Evolutionary conservation across 2,888 invertebrate species (phyloP).

Genomic region (Andrena flavipes): DNA sequence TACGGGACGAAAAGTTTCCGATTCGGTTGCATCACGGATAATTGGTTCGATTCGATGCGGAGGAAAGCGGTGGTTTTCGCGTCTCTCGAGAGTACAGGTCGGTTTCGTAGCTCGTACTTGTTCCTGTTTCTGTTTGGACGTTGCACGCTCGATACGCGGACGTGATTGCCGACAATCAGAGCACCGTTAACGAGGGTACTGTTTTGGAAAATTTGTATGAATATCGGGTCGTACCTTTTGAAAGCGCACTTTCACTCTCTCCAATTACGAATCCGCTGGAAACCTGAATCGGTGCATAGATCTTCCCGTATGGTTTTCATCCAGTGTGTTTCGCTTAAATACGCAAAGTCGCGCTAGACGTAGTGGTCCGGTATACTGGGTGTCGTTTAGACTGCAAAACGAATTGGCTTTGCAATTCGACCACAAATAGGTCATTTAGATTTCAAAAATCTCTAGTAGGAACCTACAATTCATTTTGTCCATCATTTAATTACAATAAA

Average conservation of each 20-base stretch:
- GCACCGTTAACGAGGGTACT: slow-evolving; percentile 62
- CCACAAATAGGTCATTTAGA: slow-evolving; percentile 1
- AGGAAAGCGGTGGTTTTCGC: slow-evolving; percentile 45
- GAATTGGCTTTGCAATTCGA: background rate
- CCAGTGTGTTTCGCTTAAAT: slow-evolving; percentile 57
- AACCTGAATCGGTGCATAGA: slow-evolving; percentile 68
- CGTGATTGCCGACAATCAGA: slow-evolving; percentile 58
- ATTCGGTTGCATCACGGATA: slow-evolving; percentile 40
- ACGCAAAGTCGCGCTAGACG: slow-evolving; percentile 42
- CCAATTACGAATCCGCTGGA: slow-evolving; percentile 79
- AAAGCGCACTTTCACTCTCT: slow-evolving; percentile 78
- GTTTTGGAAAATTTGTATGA: slow-evolving; percentile 69
- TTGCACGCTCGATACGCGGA: slow-evolving; percentile 41
- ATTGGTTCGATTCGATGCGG: slow-evolving; percentile 37
- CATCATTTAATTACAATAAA: slow-evolving; percentile 11
- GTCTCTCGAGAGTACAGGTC: background rate
- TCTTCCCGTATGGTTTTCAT: slow-evolving; percentile 65
- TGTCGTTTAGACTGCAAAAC: slow-evolving; percentile 45
- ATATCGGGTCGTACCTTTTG: slow-evolving; percentile 63
- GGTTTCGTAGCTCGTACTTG: slow-evolving; percentile 27
- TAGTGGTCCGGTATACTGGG: slow-evolving; percentile 35
- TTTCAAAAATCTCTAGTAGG: slow-evolving; percentile 11
- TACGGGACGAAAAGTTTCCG: background rate
- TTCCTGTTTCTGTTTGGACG: slow-evolving; percentile 33
- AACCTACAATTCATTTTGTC: slow-evolving; percentile 19